phyloP scores from a whole-genome alignment of 2,797 vertebrate genomes.

The Pipistrellus nathusii region DNA sequence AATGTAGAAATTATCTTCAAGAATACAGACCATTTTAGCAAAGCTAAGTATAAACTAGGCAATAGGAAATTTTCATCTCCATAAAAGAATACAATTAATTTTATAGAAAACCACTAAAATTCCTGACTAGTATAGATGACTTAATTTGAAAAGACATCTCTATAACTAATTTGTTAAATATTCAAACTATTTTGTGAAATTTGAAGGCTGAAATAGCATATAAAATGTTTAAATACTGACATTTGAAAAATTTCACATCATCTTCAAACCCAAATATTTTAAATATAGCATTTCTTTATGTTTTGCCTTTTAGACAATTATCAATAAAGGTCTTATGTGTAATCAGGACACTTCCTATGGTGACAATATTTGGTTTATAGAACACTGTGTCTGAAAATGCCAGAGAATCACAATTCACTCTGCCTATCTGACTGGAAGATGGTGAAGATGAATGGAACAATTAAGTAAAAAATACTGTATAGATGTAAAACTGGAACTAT shows the following conservation, averaged over 20 bases:
- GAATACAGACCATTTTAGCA: constrained; percentile 49
- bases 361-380: constrained; percentile 21
- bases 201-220: constrained; percentile 6
- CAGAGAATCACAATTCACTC: constrained; percentile 47
- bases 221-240: constrained; percentile 47
- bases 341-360: constrained; percentile 28
- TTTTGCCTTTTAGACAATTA: constrained; percentile 35
- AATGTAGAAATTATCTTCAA: constrained; percentile 55
- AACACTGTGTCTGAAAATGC: constrained; percentile 38
- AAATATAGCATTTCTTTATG: constrained; percentile 55
- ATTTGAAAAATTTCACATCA: constrained; percentile 10
- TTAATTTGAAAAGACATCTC: constrained; percentile 38
- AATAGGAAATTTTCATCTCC: constrained; percentile 23
- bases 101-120: constrained; percentile 45
- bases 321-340: constrained; percentile 54
- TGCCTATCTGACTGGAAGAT: constrained; percentile 13
- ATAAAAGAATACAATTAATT: constrained; percentile 9
- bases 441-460: constrained; percentile 53
- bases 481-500: constrained; percentile 18
- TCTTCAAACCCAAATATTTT: constrained; percentile 39
- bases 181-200: background rate
- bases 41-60: constrained; percentile 11
- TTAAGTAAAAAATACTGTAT: background rate
- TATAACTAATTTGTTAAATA: constrained; percentile 39
- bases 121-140: background rate